Conservation (phyloP, 2,797 vertebrate species). For the Chiroxiphia lanceolata region DNA sequence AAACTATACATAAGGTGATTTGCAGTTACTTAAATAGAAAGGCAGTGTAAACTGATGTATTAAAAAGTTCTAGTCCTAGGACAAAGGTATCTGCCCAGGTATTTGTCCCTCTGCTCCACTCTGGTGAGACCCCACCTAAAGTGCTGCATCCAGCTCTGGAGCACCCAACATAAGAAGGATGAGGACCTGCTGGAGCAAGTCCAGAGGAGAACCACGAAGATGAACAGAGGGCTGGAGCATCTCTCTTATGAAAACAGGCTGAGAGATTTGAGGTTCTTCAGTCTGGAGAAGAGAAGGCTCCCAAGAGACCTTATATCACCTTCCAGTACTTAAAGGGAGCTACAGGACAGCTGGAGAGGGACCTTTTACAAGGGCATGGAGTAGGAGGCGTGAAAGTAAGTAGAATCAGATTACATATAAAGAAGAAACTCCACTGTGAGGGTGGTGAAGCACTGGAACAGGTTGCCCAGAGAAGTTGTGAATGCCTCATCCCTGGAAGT, state of each 20-base stretch:
- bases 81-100: not conserved
- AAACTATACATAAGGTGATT: not conserved
- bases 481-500: not conserved
- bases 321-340: not conserved
- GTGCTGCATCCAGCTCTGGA: not conserved
- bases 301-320: not conserved
- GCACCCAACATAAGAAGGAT: not conserved
- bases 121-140: too few relatives aligned
- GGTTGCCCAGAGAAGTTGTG: not conserved
- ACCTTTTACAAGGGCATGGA: not conserved
- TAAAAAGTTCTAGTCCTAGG: constrained; percentile 31
- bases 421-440: not conserved
- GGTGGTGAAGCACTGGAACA: not conserved
- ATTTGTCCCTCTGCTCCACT: not conserved
- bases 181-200: not conserved
- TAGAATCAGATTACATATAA: not conserved
- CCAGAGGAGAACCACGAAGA: not conserved
- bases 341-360: not conserved
- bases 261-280: not conserved
- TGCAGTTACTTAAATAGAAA: constrained; percentile 49
- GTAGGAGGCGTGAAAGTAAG: not conserved
- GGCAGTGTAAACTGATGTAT: not conserved
- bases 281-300: not conserved
- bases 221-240: not conserved
- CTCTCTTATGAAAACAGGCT: not conserved